Conservation (phyloP, 2,888 invertebrate genomes). For the Leucania comma region DNA sequence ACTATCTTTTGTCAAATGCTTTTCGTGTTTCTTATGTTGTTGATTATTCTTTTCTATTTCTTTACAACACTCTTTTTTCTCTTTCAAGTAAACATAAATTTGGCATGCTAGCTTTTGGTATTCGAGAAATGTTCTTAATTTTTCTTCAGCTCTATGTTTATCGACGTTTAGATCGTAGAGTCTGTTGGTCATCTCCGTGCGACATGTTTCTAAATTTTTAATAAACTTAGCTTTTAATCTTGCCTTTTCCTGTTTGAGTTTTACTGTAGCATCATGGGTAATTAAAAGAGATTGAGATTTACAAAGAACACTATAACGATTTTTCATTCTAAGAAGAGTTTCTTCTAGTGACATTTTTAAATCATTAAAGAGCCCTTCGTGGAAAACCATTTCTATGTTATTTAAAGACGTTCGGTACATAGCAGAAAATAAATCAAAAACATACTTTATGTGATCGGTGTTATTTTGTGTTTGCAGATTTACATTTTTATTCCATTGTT, state of each 20-base stretch:
- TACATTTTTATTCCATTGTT: constrained; percentile 1
- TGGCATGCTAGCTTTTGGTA: constrained; percentile 85
- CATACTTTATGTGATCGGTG: constrained; percentile 67
- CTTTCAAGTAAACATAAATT: constrained; percentile 82
- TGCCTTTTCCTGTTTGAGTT: constrained; percentile 72
- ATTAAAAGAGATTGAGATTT: constrained; percentile 78
- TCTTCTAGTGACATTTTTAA: constrained; percentile 71
- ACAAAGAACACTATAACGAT: constrained; percentile 70
- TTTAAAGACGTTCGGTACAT: constrained; percentile 76
- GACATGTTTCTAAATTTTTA: constrained; percentile 68
- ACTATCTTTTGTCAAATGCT: constrained; percentile 72
- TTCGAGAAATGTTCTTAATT: constrained; percentile 57
- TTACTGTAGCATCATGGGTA: constrained; percentile 74
- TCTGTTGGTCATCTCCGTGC: constrained; percentile 64
- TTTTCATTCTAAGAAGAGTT: constrained; percentile 73
- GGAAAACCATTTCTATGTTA: constrained; percentile 76
- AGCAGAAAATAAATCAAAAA: constrained; percentile 76
- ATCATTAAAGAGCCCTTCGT: constrained; percentile 73
- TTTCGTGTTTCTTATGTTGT: constrained; percentile 77
- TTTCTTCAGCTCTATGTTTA: constrained; percentile 64
- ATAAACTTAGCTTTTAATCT: constrained; percentile 75
- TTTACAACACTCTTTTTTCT: constrained; percentile 78
- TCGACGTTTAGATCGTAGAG: constrained; percentile 81
- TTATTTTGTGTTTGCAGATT: not conserved
- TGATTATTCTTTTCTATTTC: constrained; percentile 74